Base-by-base conservation (phyloP, 2,113 vertebrate genomes). In the Pteruthius melanotis region DNA sequence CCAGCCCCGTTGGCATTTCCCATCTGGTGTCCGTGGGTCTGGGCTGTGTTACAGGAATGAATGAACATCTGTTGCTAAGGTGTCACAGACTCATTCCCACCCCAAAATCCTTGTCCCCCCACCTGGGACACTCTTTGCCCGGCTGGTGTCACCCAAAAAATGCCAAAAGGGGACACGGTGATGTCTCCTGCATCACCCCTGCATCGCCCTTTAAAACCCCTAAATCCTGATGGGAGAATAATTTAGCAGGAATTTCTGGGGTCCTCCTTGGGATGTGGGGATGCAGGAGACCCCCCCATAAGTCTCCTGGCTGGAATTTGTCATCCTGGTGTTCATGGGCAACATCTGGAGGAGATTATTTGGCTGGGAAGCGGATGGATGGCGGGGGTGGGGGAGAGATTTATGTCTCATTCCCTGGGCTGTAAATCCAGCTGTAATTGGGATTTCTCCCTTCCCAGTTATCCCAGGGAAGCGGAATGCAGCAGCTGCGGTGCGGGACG, bases 331-430 rank as follows among this genome's bases (percentile, higher is more conserved):
- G 21, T n/a, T 64, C 10, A 6, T 19, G 28, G 69, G 63, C 78
- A 96, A 97, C 98, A 98, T 98, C 97, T 98, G 98, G 97, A 97
- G 97, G 96, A 97, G 97, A 97, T 98, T 97, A 98, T 97, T 93
- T 92, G 95, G 91, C 97, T 97, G 96, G 97, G 96, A 96, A 96
- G 94, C 37, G 52, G 76, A 52, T 81, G 61, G 20, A 17, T 70
- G 95, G 96, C 31, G 40, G 92, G 81, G 52, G 52, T 87, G 93
- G 96, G 93, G 80, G 50, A 47, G 22, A 97, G 97, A 98, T 98
- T 98, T 98, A 98, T 90, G 95, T 96, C 95, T 97, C 92, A 49
- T 95, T 97, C 87, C 95, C 97, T 83, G 96, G 97, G 98, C 97
- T 97, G 97, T 98, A 98, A 98, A 98, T 98, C 97, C 96, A 93